These are phyloP conservation scores for Chrysaora quinquecirrha DNA, from an alignment of 30 jellyfish, hydroid and myxozoan species.

Conservation along the genomic window DNA sequence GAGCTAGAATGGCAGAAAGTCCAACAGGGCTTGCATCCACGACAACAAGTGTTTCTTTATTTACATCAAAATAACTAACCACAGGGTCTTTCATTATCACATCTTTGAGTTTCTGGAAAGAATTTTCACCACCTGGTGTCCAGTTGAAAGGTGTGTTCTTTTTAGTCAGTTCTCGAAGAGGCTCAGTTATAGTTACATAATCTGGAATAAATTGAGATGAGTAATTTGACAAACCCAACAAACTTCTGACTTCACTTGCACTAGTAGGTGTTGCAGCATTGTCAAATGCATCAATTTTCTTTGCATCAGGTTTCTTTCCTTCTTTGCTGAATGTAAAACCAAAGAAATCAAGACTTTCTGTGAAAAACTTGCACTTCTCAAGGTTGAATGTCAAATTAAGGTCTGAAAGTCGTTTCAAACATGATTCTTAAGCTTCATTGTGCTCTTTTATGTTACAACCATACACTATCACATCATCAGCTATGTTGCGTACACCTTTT, in stretches of 20 bases:
- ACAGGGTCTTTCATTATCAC: background rate
- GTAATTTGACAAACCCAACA: constrained; percentile 40
- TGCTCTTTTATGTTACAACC: too few relatives aligned
- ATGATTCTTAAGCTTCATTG: too few relatives aligned
- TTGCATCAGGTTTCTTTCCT: constrained; percentile 33
- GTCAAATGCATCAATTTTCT: constrained; percentile 23
- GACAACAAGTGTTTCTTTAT: constrained; percentile 12
- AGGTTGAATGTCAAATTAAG: constrained; percentile 9
- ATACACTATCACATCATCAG: too few relatives aligned
- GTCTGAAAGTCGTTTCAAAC: constrained; percentile 16
- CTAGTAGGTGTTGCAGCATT: too few relatives aligned
- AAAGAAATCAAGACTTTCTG: constrained; percentile 30
- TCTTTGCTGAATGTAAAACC: too few relatives aligned
- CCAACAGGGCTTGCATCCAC: too few relatives aligned
- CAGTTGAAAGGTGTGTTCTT: background rate
- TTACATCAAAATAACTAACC: constrained; percentile 11
- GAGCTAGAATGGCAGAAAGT: constrained; percentile 17
- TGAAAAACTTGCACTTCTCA: constrained; percentile 15
- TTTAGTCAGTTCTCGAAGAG: constrained; percentile 28
- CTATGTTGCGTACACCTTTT: background rate
- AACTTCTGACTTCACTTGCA: too few relatives aligned
- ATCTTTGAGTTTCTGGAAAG: too few relatives aligned
- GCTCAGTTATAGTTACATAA: constrained; percentile 50
- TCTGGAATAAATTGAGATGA: constrained; percentile 7
- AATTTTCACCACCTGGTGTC: too few relatives aligned